Conservation (phyloP, 1,140 invertebrate genomes). For the Drosophila varians region DNA sequence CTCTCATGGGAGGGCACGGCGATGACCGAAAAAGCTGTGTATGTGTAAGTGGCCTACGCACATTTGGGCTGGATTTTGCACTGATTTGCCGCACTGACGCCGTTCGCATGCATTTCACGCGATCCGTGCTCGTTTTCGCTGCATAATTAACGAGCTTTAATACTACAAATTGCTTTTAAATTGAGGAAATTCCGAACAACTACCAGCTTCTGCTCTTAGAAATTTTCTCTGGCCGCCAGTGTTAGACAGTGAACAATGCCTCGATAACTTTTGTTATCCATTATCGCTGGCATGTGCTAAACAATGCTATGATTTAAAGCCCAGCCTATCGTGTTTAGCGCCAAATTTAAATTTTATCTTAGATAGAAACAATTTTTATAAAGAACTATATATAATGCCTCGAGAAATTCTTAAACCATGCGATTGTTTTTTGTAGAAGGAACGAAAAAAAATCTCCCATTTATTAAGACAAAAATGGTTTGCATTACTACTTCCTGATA, state of each 20-base stretch:
- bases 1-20: constrained; percentile 61
- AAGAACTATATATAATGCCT: too few species aligned
- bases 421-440: too few species aligned
- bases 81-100: constrained; percentile 56
- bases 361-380: too few species aligned
- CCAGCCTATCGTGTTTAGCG: neutral
- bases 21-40: constrained; percentile 70
- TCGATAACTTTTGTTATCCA: neutral
- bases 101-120: constrained; percentile 63
- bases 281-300: neutral
- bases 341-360: neutral
- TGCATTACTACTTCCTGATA: too few species aligned
- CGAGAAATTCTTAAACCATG: too few species aligned
- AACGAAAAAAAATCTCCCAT: too few species aligned
- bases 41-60: constrained; percentile 51
- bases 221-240: constrained; percentile 21
- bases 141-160: constrained; percentile 37
- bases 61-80: constrained; percentile 46
- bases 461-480: too few species aligned
- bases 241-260: neutral
- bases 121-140: constrained; percentile 25
- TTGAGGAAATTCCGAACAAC: constrained; percentile 51
- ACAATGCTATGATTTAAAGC: neutral
- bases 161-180: constrained; percentile 55
- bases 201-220: constrained; percentile 32